A percentile compares a stretch with the other conserved stretches of the same genome.
Evolutionary conservation across 2,797 vertebrate genomes (phyloP).

Genomic region (Pipistrellus pygmaeus): DNA sequence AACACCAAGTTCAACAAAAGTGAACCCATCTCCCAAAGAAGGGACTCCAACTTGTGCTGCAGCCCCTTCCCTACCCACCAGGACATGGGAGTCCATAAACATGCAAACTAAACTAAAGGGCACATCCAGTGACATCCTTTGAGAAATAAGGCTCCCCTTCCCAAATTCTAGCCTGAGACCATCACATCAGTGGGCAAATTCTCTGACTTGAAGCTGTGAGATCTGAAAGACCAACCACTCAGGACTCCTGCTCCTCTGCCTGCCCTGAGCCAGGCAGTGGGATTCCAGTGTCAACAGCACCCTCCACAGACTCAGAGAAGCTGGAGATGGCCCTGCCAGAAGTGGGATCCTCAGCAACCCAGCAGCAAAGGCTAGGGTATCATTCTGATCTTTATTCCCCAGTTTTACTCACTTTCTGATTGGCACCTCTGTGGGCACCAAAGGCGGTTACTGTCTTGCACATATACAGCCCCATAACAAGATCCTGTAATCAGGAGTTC

Average conservation of each 20-base stretch:
- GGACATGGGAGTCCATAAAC: neutral
- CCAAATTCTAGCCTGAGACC: neutral
- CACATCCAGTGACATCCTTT: neutral
- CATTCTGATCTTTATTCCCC: neutral
- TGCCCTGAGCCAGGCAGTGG: neutral
- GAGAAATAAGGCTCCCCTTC: neutral
- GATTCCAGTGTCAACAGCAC: conserved; percentile 71
- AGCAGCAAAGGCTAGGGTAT: neutral
- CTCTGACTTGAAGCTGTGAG: neutral
- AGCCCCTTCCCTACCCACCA: neutral
- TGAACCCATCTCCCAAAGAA: neutral
- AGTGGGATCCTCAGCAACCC: neutral
- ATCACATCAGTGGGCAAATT: neutral
- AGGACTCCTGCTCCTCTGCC: neutral
- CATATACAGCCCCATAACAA: neutral
- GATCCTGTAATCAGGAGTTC: neutral
- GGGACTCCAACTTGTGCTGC: neutral
- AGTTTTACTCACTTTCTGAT: neutral
- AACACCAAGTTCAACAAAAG: neutral
- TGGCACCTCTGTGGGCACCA: neutral
- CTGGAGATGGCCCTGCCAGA: neutral
- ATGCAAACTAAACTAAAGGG: neutral
- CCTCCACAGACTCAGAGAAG: conserved; percentile 80
- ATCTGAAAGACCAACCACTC: neutral
- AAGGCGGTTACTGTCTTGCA: neutral